Base-by-base conservation (phyloP, 2,888 invertebrate genomes). In the Hemistola chrysoprasaria region DNA sequence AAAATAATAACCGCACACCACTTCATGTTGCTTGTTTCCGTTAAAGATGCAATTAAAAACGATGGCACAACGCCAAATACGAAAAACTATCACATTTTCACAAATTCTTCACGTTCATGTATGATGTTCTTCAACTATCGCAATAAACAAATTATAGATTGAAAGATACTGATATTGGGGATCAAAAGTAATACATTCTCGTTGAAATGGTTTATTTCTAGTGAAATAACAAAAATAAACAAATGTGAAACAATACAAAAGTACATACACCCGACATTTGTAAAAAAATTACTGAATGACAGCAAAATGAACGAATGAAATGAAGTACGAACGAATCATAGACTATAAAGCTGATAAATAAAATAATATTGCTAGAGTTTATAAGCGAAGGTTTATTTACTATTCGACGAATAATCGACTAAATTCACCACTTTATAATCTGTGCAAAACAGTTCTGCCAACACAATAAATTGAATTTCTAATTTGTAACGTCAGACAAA, bases 31-130 rank as follows among this genome's bases (percentile, higher is more conserved):
- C 59, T 63, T 62, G 67, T 70, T 74, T 79, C 65, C 63, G 62
- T 68, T 71, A 72, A 76, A 78, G 72, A 66, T 60, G 59, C 67
- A 72, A 74, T 75, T 72, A 78, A 74, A 71, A 71, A 63, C 70
- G 62, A 78, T 88, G 88, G 88, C 88, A 87, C 74, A 53, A 78
- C 79, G 88, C 88, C 88, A 88, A 87, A 76, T 72, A 66, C 69
- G 58, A 77, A 65, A 72, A 78, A 73, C 72, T 74, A 79, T 85
- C 79, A 81, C 87, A 87, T 88, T 80, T 86, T 86, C 72, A 78
- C 71, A 69, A 75, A 82, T 71, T 75, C 70, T 68, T 75, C 50
- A 53, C 51, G 54, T 65, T 67, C 54, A 58, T 78, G 65, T 77
- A 68, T 71, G 61, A 54, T 58, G 58, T 64, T 45, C 50, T 40